Conservation (phyloP, 2,888 invertebrate genomes). For the Thecophora atra region DNA sequence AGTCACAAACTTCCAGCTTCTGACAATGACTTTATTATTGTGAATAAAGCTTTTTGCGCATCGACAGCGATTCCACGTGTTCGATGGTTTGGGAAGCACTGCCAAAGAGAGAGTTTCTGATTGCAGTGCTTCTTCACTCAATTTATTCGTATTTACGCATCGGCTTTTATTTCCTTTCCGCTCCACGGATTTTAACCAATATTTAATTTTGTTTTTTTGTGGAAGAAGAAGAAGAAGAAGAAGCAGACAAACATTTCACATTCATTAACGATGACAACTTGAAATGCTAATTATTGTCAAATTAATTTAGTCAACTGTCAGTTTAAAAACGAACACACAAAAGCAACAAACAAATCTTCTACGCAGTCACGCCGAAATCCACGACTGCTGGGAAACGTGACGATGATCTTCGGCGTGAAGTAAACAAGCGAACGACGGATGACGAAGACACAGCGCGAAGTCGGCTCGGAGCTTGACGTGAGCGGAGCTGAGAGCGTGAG, state of each 20-base stretch:
- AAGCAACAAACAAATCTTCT: too few relatives aligned
- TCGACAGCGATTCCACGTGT: too few relatives aligned
- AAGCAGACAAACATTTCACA: constrained; percentile 44
- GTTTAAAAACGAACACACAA: constrained; percentile 52
- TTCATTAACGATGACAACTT: constrained; percentile 63
- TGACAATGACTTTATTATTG: too few relatives aligned
- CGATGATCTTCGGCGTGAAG: constrained; percentile 26
- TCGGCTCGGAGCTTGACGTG: not conserved
- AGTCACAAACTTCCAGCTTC: constrained; percentile 6
- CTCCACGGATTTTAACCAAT: too few relatives aligned
- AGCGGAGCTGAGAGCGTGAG: not conserved
- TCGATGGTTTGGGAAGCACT: constrained; percentile 12
- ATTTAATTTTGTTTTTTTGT: too few relatives aligned
- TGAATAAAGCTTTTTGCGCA: too few relatives aligned
- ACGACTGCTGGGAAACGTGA: too few relatives aligned
- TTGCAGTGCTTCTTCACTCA: too few relatives aligned
- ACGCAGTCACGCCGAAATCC: too few relatives aligned
- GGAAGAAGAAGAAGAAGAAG: too few relatives aligned
- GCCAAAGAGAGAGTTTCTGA: too few relatives aligned
- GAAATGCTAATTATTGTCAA: constrained; percentile 66
- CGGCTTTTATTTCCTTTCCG: not conserved
- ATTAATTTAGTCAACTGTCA: constrained; percentile 65
- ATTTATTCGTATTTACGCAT: constrained; percentile 37
- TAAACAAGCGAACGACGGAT: not conserved
- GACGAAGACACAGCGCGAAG: not conserved